Conservation (phyloP, 2,113 vertebrate species). For the Oriolus oriolus region DNA sequence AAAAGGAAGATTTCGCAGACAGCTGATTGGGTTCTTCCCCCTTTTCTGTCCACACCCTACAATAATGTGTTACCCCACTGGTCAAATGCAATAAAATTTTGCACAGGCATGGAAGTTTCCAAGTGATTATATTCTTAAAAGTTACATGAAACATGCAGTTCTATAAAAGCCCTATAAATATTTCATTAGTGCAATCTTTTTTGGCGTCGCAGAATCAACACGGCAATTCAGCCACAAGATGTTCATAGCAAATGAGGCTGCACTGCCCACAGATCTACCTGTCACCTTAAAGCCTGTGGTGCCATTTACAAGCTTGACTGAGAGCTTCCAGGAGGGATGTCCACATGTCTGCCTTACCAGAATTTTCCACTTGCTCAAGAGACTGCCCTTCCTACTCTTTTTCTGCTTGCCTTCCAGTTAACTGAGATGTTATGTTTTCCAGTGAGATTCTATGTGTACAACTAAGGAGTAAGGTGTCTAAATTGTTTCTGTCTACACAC, state of each 20-base stretch:
- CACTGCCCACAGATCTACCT: background rate
- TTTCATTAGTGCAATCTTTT: background rate
- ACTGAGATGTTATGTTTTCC: background rate
- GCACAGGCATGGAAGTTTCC: background rate
- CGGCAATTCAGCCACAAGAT: background rate
- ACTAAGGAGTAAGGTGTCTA: background rate
- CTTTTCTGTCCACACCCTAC: background rate
- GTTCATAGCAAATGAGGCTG: background rate
- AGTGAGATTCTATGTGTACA: background rate
- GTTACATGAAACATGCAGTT: background rate
- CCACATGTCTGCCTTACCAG: background rate
- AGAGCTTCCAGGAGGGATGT: background rate
- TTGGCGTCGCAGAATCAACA: background rate
- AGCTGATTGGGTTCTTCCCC: background rate
- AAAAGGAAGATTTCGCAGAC: background rate
- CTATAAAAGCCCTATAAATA: background rate
- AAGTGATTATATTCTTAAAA: background rate
- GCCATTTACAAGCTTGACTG: background rate
- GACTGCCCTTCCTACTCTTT: background rate
- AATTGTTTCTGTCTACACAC: background rate
- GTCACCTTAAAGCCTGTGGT: background rate
- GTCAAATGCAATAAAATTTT: background rate
- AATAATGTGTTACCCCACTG: background rate
- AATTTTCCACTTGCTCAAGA: background rate
- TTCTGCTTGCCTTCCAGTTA: background rate